These are phyloP conservation scores for Oxytorus armatus DNA, from an alignment of 2,888 invertebrate species.

Conservation along the genomic window DNA sequence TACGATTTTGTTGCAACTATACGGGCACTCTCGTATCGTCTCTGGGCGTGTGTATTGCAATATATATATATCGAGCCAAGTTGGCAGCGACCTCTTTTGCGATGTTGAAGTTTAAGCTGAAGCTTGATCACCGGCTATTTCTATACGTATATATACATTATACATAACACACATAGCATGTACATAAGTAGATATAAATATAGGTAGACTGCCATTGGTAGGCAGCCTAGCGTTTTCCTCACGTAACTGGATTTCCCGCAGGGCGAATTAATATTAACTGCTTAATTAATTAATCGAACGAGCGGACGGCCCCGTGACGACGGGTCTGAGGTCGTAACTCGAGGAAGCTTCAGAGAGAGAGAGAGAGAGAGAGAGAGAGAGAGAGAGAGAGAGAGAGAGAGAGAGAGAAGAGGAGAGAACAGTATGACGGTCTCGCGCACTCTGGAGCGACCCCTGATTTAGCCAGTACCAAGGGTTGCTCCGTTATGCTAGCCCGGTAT, in stretches of 20 bases:
- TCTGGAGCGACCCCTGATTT: slow-evolving; percentile 46
- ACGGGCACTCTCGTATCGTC: slow-evolving; percentile 33
- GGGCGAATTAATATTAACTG: slow-evolving; percentile 73
- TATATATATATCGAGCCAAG: slow-evolving; percentile 10
- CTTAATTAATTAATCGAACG: slow-evolving; percentile 74
- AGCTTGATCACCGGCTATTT: not conserved
- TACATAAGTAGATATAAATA: not conserved
- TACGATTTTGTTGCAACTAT: slow-evolving; percentile 38
- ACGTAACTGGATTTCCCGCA: slow-evolving; percentile 70
- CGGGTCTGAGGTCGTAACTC: slow-evolving; percentile 64
- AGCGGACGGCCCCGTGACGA: slow-evolving; percentile 64
- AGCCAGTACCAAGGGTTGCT: slow-evolving; percentile 47
- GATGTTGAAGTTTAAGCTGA: slow-evolving; percentile 28
- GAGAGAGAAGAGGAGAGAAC: slow-evolving; percentile 17
- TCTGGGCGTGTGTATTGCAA: not conserved
- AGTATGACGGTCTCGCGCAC: slow-evolving; percentile 47
- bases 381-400: slow-evolving; percentile 28
- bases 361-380: slow-evolving; percentile 8
- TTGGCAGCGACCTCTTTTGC: slow-evolving; percentile 27
- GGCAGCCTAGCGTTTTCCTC: slow-evolving; percentile 57
- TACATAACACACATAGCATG: not conserved
- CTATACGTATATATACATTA: slow-evolving; percentile 5
- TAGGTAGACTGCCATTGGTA: slow-evolving; percentile 24
- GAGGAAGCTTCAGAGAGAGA: slow-evolving; percentile 39
- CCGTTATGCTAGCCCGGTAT: slow-evolving; percentile 51